These are phyloP conservation scores for Nomada fabriciana DNA, from an alignment of 2,888 invertebrate species.

Conservation along the genomic window DNA sequence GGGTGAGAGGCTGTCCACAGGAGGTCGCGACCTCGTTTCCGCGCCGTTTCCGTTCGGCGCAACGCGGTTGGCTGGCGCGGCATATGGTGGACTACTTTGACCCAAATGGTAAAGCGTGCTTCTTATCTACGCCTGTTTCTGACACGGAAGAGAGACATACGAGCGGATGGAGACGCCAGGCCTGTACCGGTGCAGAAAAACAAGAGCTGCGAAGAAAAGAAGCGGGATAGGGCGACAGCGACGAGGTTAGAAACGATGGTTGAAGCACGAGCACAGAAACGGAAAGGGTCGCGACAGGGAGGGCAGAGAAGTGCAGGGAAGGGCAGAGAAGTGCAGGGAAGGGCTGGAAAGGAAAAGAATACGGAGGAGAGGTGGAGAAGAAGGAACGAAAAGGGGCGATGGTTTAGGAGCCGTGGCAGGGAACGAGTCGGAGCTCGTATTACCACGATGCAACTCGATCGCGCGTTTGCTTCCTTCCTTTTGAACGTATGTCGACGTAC, in stretches of 20 bases:
- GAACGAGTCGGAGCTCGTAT: conserved; percentile 50
- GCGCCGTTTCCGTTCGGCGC: conserved; percentile 59
- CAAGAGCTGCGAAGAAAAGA: background rate
- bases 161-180: conserved; percentile 28
- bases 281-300: background rate
- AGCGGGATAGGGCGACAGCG: background rate
- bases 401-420: background rate
- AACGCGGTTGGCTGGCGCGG: conserved; percentile 38
- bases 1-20: background rate
- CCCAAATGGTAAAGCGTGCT: conserved; percentile 59
- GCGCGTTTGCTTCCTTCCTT: conserved; percentile 53
- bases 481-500: conserved; percentile 38
- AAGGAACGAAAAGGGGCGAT: background rate
- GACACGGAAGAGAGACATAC: conserved; percentile 46
- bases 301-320: background rate
- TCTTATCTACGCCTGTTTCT: conserved; percentile 60
- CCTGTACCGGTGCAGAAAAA: conserved; percentile 18
- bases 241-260: background rate
- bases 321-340: background rate
- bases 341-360: background rate
- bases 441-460: conserved; percentile 65
- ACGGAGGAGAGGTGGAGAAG: background rate
- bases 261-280: background rate
- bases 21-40: conserved; percentile 63
- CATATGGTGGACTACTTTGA: conserved; percentile 53